phyloP scores from a whole-genome alignment of 2,797 vertebrate genomes.

The Margarornis squamiger region DNA sequence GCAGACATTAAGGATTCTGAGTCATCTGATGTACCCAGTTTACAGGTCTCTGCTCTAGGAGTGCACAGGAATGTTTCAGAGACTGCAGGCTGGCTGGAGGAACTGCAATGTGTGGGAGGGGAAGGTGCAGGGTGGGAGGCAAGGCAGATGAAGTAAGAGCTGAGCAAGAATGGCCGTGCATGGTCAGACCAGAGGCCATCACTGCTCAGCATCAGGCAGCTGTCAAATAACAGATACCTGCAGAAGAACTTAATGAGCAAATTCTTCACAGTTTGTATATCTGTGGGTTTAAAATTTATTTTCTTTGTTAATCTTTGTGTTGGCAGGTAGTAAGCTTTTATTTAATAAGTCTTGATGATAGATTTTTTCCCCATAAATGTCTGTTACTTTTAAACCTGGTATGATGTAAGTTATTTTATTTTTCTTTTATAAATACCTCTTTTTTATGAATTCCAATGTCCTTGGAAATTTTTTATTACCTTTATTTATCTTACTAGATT shows the following conservation, averaged over 20 bases:
- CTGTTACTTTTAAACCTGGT: not conserved
- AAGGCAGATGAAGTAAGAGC: rapidly evolving
- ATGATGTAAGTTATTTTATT: not conserved
- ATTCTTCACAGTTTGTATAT: not conserved
- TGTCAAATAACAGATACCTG: not conserved
- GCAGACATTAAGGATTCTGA: not conserved
- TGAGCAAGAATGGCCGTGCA: not conserved
- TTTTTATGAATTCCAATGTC: not conserved
- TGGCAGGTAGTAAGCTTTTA: not conserved
- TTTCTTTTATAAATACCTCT: not conserved
- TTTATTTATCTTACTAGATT: too few species aligned
- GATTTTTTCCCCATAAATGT: not conserved
- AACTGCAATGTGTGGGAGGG: not conserved
- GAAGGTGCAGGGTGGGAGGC: not conserved
- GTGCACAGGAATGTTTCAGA: rapidly evolving
- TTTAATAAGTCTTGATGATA: not conserved
- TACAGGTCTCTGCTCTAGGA: not conserved
- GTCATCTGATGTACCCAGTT: too few species aligned
- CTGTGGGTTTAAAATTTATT: not conserved
- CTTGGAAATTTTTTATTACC: not conserved
- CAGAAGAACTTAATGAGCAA: not conserved
- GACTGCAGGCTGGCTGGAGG: not conserved
- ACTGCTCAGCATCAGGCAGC: not conserved
- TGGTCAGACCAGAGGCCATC: not conserved
- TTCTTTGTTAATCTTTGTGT: not conserved